Conservation (phyloP, 2,888 invertebrate genomes). For the Mamestra brassicae region DNA sequence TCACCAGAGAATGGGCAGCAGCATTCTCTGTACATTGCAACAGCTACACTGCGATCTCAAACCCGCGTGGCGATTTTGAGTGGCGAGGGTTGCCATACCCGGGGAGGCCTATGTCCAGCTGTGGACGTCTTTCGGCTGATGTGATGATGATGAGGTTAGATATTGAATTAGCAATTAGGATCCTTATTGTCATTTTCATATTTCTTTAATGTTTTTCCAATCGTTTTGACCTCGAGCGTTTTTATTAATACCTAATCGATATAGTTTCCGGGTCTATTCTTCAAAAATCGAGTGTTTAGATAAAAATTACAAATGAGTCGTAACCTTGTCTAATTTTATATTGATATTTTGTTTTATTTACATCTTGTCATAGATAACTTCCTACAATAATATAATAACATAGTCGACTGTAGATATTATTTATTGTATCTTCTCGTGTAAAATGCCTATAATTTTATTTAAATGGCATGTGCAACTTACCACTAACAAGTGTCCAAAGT, state of each 20-base stretch:
- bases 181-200: background rate
- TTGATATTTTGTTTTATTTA: slow-evolving; percentile 26
- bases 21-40: too few species aligned
- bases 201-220: slow-evolving; percentile 6
- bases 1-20: too few species aligned
- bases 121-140: too few species aligned
- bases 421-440: background rate
- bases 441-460: background rate
- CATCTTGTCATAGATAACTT: slow-evolving; percentile 13
- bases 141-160: too few species aligned
- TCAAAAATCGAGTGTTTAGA: slow-evolving; percentile 26
- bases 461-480: background rate
- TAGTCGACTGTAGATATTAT: too few species aligned
- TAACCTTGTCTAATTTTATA: slow-evolving; percentile 15
- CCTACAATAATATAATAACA: background rate
- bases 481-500: background rate
- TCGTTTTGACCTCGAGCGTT: slow-evolving; percentile 3
- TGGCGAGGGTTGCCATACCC: too few species aligned
- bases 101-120: too few species aligned
- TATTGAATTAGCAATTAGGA: too few species aligned
- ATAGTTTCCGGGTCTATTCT: slow-evolving; percentile 25
- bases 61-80: too few species aligned
- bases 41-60: too few species aligned
- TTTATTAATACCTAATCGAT: slow-evolving; percentile 5
- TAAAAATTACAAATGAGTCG: background rate